Conservation (phyloP, 2,888 invertebrate species). For the Ophioninae sp. region DNA sequence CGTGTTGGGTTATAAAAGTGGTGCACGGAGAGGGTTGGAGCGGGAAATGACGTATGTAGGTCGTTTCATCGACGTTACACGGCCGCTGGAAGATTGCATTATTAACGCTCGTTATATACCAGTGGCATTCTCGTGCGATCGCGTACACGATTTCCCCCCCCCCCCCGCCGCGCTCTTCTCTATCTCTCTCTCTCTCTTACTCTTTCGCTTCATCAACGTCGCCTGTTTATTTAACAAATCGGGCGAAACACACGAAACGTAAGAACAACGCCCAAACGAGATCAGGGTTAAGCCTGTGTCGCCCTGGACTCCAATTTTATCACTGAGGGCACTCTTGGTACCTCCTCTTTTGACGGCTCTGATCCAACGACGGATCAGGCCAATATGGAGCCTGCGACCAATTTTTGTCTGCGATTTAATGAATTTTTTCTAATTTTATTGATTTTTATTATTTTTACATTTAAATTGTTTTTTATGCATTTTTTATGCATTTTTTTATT, state of each 20-base stretch:
- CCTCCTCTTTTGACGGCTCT: no score
- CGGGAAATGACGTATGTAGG: conserved; percentile 51
- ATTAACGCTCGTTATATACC: conserved; percentile 59
- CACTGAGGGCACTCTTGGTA: conserved; percentile 23
- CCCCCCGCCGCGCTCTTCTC: not conserved
- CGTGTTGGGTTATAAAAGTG: conserved; percentile 9
- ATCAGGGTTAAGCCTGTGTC: conserved; percentile 24
- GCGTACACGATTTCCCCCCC: not conserved
- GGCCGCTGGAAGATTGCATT: conserved; percentile 56
- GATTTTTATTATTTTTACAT: no score
- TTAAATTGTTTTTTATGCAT: no score
- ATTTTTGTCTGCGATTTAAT: no score
- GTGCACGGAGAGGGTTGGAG: conserved; percentile 7
- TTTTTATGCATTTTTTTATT: no score
- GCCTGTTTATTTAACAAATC: conserved; percentile 61
- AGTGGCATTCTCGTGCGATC: conserved; percentile 46
- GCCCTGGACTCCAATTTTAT: conserved; percentile 49
- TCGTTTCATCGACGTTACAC: conserved; percentile 55
- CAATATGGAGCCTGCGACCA: not conserved
- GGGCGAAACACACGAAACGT: conserved; percentile 56
- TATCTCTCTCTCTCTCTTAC: conserved; percentile 3
- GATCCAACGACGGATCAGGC: not conserved
- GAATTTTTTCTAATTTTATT: no score
- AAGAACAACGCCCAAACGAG: conserved; percentile 20
- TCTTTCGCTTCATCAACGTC: conserved; percentile 58